Percentiles rank a stretch among this genome's conserved stretches.
Evolutionary conservation across 2,113 vertebrate genomes (phyloP).

Genomic region (Callithrix jacchus): DNA sequence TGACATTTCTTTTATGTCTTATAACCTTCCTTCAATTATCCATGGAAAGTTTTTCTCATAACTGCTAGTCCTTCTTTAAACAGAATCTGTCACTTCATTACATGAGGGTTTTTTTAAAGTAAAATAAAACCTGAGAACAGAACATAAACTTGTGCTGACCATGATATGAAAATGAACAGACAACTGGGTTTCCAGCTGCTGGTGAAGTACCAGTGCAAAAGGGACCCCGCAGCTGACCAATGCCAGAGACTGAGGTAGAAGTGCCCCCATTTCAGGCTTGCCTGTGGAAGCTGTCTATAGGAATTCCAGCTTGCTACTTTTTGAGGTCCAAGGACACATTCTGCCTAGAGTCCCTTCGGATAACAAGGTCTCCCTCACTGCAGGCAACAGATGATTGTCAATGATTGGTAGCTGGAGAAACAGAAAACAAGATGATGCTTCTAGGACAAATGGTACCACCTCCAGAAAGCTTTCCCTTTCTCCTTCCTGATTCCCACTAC

Average conservation of each 20-base stretch:
- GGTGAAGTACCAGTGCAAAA: background rate
- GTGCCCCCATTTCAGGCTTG: background rate
- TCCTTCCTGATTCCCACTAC: background rate
- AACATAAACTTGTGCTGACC: constrained; percentile 33
- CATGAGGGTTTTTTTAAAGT: constrained; percentile 1
- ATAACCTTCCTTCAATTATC: background rate
- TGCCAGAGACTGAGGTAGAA: background rate
- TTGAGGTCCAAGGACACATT: background rate
- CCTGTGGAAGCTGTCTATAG: background rate
- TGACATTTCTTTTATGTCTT: background rate
- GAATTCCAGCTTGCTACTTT: background rate
- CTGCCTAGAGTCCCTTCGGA: background rate
- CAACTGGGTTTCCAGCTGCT: background rate
- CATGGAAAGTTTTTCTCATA: constrained; percentile 46
- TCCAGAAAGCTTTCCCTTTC: background rate
- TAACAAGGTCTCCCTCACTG: background rate
- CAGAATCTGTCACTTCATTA: constrained; percentile 12
- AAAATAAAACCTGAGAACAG: constrained; percentile 40
- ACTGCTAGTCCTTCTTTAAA: background rate
- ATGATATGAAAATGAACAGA: constrained; percentile 34
- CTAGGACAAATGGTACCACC: constrained; percentile 7
- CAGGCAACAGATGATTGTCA: background rate
- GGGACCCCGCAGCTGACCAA: background rate
- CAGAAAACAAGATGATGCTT: constrained; percentile 19
- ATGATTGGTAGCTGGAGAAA: background rate